phyloP scores from a whole-genome alignment of 2,888 invertebrate genomes.

The Cerastoderma edule region DNA sequence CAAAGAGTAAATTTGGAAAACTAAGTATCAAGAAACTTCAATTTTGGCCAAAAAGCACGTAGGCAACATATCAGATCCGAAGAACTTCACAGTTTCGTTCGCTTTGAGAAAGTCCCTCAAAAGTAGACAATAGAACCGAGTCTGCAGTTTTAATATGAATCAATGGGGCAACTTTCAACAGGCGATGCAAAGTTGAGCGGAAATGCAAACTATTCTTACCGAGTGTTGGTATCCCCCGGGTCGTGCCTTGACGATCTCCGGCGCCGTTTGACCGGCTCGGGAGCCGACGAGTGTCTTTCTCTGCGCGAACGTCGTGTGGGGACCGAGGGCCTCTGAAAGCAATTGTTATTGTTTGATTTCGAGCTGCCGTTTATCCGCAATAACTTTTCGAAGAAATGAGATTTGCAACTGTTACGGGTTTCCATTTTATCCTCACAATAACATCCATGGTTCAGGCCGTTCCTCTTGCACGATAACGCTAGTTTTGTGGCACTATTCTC shows the following conservation, averaged over 20 bases:
- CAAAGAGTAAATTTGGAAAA: no score
- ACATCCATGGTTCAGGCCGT: conserved; percentile 75
- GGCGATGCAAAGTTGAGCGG: neutral
- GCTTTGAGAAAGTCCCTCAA: conserved; percentile 58
- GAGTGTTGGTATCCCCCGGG: conserved; percentile 61
- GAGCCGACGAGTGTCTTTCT: conserved; percentile 65
- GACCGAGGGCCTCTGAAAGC: conserved; percentile 77
- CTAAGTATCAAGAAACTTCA: no score
- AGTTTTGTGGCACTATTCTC: conserved; percentile 69
- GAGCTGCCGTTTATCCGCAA: conserved; percentile 69
- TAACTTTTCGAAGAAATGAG: conserved; percentile 65
- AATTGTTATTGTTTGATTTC: conserved; percentile 67
- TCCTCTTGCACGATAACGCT: conserved; percentile 75
- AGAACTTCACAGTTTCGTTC: neutral
- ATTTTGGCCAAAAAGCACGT: no score
- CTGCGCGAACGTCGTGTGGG: conserved; percentile 77
- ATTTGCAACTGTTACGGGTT: conserved; percentile 66
- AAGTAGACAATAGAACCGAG: conserved; percentile 55
- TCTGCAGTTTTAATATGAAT: conserved; percentile 12
- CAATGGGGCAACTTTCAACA: neutral
- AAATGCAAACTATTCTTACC: conserved; percentile 57
- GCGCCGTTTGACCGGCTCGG: conserved; percentile 67
- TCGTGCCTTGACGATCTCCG: conserved; percentile 72
- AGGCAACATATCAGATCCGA: no score
- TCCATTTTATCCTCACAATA: conserved; percentile 71